Conservation (phyloP, 2,888 invertebrate species). For the Eledone cirrhosa region DNA sequence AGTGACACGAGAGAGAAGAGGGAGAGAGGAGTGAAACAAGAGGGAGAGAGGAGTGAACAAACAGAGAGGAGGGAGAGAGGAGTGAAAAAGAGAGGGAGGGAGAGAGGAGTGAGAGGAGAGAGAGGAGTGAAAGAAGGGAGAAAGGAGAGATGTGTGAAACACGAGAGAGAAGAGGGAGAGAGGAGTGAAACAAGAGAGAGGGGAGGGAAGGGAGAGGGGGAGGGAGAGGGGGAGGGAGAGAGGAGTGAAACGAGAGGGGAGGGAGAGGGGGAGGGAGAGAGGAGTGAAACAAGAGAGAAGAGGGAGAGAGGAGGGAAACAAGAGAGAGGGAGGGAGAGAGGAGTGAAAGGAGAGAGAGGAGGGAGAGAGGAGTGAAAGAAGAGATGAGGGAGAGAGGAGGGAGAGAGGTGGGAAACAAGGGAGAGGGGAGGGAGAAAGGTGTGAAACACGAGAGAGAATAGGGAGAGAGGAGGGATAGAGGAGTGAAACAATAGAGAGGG, state of each 20-base stretch:
- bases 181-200: background rate
- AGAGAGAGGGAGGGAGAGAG: background rate
- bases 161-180: background rate
- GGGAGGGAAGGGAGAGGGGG: constrained; percentile 33
- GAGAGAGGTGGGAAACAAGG: background rate
- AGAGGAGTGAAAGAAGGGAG: constrained; percentile 36
- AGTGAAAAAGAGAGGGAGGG: background rate
- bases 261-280: constrained; percentile 35
- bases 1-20: constrained; percentile 26
- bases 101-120: constrained; percentile 25
- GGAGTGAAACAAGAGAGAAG: constrained; percentile 32
- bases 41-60: constrained; percentile 23
- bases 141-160: background rate
- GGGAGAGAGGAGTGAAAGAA: background rate
- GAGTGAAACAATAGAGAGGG: background rate
- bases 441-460: background rate
- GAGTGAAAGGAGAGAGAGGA: background rate
- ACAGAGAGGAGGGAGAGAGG: constrained; percentile 12
- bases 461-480: background rate
- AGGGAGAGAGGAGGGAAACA: constrained; percentile 16
- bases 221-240: constrained; percentile 34
- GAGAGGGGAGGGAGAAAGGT: background rate
- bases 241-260: constrained; percentile 32
- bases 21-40: constrained; percentile 29
- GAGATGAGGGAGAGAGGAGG: constrained; percentile 15